Evolutionary conservation across 1,140 invertebrate species (phyloP), one percentile per base, ranked within the genome.

Genomic region (Anthonomus grandis): DNA sequence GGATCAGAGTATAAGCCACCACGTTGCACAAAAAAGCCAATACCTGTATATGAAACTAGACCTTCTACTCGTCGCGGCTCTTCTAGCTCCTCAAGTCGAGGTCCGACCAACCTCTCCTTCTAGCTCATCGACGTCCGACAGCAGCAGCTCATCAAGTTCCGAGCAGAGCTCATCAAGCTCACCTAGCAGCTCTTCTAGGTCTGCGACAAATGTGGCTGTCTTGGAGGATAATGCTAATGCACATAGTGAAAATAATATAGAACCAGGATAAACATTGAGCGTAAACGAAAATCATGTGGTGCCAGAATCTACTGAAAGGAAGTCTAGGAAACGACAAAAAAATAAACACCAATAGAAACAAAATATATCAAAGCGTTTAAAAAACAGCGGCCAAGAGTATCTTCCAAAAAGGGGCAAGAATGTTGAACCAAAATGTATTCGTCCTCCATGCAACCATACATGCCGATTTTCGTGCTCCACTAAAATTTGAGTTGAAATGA

Each of bases 1-100:
- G 23, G 45, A 27, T 48, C 23, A 48, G 27, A 48, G 13, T 48
- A 48, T 48, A 25, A 48, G 23, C 23, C n/a, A 48, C 39, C 39
- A 42, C 21, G 39, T 42, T 21, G 39, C 22, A 5, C 23, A 48
- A 48, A 48, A 48, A n/a, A n/a, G n/a, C n/a, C n/a, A n/a, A n/a
- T 10, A 17, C 39, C 39, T 41, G 9, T 18, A 41, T 41, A 41
- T 41, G 17, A 41, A 41, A 15, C 39, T 41, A 41, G 17, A 41
- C 39, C 39, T 8, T 41, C 39, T 41, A 41, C 17, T 41, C 39
- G 39, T 41, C n/a, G 27, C 27, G n/a, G 27, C 27, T 31, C 27
- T n/a, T 31, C 27, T 31, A 31, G 27, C n/a, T n/a, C 39, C n/a
- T n/a, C n/a, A n/a, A n/a, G n/a, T n/a, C n/a, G n/a, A n/a, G n/a